phyloP scores from a whole-genome alignment of 2,113 vertebrate genomes.

The Myiopsitta monachus region DNA sequence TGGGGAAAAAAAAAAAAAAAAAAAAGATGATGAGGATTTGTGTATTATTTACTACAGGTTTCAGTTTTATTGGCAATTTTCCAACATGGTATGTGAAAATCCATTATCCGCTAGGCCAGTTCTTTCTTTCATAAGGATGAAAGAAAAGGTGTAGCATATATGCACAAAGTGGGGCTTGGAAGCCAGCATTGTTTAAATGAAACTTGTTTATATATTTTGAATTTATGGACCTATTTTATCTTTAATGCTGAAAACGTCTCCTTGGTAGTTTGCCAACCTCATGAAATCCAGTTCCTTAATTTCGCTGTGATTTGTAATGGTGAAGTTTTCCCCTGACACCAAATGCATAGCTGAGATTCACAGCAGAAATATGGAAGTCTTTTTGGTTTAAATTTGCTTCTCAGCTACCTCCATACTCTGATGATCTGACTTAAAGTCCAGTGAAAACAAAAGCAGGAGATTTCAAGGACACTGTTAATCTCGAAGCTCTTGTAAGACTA shows the following conservation, averaged over 20 bases:
- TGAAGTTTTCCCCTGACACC: neutral
- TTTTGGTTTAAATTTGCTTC: neutral
- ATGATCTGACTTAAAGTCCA: neutral
- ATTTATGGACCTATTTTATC: neutral
- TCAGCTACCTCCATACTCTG: neutral
- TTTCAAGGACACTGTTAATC: neutral
- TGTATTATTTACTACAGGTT: neutral
- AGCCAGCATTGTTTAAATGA: neutral
- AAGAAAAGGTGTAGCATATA: neutral
- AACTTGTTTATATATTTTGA: neutral
- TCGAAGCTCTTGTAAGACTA: neutral
- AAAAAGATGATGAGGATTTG: neutral
- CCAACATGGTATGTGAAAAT: neutral
- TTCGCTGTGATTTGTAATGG: neutral
- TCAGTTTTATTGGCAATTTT: neutral
- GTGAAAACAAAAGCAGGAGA: neutral
- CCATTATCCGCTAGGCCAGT: neutral
- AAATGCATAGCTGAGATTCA: neutral
- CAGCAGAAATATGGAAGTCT: neutral
- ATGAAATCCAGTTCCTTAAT: neutral
- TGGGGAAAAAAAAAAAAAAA: neutral
- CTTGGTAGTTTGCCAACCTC: neutral
- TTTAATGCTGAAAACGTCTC: neutral
- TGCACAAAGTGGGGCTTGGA: neutral
- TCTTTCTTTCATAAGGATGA: neutral